Evolutionary conservation across 1,140 invertebrate genomes (phyloP).

Genomic region (Cataglyphis hispanica): DNA sequence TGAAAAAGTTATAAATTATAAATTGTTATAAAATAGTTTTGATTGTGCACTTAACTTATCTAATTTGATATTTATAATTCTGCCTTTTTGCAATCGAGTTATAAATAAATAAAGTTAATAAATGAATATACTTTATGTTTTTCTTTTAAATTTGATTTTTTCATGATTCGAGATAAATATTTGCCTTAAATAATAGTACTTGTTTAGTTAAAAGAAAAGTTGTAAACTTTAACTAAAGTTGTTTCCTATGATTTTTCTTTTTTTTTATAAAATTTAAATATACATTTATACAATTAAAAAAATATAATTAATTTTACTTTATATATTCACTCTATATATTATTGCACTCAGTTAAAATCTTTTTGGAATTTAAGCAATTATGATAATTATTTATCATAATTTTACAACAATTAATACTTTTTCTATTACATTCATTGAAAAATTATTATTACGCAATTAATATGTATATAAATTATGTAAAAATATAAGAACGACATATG

Average conservation of each 20-base stretch:
- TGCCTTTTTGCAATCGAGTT: background rate
- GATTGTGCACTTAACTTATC: background rate
- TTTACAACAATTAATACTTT: background rate
- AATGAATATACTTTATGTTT: background rate
- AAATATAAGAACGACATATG: background rate
- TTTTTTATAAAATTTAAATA: background rate
- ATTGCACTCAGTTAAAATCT: background rate
- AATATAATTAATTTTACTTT: background rate
- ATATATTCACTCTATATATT: background rate
- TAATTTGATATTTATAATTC: background rate
- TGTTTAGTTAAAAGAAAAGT: background rate
- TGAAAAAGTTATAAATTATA: background rate
- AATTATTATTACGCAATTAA: constrained; percentile 52
- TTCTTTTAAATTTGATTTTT: background rate
- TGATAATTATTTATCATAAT: background rate
- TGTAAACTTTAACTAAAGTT: too few relatives aligned
- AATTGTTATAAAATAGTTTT: constrained; percentile 15
- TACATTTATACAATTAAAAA: background rate
- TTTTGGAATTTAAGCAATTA: constrained; percentile 16
- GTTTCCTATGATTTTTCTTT: background rate
- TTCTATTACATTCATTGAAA: background rate
- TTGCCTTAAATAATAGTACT: background rate
- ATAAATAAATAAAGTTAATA: background rate
- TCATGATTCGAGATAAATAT: background rate
- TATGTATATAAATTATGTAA: background rate